phyloP scores from a whole-genome alignment of 2,113 vertebrate species.

The Arvicanthis niloticus region DNA sequence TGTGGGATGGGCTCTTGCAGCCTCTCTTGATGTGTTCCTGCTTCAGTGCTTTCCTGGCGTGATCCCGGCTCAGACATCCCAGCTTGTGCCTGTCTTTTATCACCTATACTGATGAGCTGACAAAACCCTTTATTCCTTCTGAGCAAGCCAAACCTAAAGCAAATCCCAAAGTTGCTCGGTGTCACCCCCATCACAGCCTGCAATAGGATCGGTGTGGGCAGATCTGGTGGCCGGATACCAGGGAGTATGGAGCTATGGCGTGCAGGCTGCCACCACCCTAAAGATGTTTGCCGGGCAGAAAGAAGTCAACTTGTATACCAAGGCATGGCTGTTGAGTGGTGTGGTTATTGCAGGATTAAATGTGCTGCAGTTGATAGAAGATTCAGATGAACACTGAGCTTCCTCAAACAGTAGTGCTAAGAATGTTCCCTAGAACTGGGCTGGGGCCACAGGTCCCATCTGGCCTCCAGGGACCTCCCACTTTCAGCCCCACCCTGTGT shows the following conservation, averaged over 20 bases:
- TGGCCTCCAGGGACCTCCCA: neutral
- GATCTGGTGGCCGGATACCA: neutral
- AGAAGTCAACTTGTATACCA: fast-evolving
- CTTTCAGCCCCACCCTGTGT: too few species aligned
- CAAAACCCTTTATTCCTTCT: neutral
- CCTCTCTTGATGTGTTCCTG: neutral
- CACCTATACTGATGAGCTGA: neutral
- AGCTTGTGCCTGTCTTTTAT: neutral
- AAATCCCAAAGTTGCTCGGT: neutral
- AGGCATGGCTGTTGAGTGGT: fast-evolving
- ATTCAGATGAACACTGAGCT: neutral
- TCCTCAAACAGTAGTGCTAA: neutral
- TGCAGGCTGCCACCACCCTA: neutral
- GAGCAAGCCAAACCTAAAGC: neutral
- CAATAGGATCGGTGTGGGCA: neutral
- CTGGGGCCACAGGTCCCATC: neutral
- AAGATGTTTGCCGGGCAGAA: neutral
- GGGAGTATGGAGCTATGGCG: neutral
- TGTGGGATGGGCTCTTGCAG: neutral
- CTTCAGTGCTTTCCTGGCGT: neutral
- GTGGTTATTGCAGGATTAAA: neutral
- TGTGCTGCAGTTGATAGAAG: neutral
- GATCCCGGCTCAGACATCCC: neutral
- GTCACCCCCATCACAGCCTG: neutral
- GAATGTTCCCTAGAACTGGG: fast-evolving